These are phyloP conservation scores for Aulostomus chinensis DNA, from an alignment of 2,797 vertebrate species.

Conservation along the genomic window DNA sequence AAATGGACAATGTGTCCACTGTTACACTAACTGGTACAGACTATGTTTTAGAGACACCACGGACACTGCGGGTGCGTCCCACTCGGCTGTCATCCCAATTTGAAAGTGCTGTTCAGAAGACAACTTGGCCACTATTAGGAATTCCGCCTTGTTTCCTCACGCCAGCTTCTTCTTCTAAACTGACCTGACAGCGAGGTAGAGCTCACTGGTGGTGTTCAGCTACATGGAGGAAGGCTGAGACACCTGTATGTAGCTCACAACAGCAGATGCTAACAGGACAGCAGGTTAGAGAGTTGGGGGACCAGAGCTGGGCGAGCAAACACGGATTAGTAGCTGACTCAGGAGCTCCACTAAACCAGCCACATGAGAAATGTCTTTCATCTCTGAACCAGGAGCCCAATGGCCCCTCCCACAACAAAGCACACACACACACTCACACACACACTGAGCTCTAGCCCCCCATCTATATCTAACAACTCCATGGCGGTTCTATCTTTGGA, in stretches of 20 bases:
- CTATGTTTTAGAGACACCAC: no score
- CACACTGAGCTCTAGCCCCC: no score
- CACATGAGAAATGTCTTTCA: conserved; percentile 71
- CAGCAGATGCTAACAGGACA: no score
- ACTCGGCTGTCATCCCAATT: no score
- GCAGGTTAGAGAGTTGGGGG: not conserved
- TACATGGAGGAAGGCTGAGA: no score
- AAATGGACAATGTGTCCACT: not conserved
- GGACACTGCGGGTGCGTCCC: no score
- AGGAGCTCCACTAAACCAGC: conserved; percentile 65
- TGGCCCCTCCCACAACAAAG: conserved; percentile 66
- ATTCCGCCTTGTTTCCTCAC: not conserved
- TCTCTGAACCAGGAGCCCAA: conserved; percentile 64
- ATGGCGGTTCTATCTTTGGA: no score
- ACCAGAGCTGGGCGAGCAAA: conserved; percentile 24
- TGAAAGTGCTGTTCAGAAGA: not conserved
- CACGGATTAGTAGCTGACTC: conserved; percentile 70
- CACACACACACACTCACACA: conserved; percentile 34
- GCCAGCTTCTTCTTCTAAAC: conserved; percentile 1
- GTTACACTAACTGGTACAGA: no score
- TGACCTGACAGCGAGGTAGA: conserved; percentile 8
- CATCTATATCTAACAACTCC: no score
- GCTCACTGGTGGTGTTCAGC: no score
- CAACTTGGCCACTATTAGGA: not conserved
- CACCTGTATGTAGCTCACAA: no score